phyloP scores from a whole-genome alignment of 2,797 vertebrate species.

The Enteromius thamalakanensis region DNA sequence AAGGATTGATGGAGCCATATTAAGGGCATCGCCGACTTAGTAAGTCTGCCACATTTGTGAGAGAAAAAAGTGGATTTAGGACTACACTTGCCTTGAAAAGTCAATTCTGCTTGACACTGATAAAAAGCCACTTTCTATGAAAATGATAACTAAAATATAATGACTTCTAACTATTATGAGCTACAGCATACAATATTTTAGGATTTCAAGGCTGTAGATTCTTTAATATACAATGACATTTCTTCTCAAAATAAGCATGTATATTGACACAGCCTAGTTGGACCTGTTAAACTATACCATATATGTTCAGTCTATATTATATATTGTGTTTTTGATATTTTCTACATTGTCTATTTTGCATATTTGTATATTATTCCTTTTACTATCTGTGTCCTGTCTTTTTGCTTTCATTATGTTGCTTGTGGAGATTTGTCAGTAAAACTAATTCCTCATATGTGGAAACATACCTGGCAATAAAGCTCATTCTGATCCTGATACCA shows the following conservation, averaged over 20 bases:
- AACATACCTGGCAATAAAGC: too few relatives aligned
- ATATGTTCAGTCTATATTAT: too few relatives aligned
- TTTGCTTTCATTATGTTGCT: too few relatives aligned
- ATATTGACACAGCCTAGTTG: neutral
- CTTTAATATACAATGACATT: neutral
- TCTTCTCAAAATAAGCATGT: neutral
- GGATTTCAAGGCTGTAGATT: neutral
- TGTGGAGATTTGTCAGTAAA: too few relatives aligned
- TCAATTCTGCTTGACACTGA: neutral
- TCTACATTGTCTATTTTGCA: too few relatives aligned
- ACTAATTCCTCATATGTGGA: too few relatives aligned
- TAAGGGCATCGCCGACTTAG: neutral
- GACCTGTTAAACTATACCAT: neutral
- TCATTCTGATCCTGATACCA: neutral
- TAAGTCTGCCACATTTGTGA: neutral
- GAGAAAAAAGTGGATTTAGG: conserved; percentile 12
- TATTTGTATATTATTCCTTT: too few relatives aligned
- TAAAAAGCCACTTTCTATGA: neutral
- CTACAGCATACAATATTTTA: neutral
- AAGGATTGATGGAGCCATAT: neutral
- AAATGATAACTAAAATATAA: neutral
- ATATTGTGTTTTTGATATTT: too few relatives aligned
- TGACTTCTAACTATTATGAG: neutral
- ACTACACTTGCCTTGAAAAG: neutral
- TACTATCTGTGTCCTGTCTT: too few relatives aligned